Evolutionary conservation across 1,140 invertebrate genomes (phyloP).

Genomic region (Ips nitidus): DNA sequence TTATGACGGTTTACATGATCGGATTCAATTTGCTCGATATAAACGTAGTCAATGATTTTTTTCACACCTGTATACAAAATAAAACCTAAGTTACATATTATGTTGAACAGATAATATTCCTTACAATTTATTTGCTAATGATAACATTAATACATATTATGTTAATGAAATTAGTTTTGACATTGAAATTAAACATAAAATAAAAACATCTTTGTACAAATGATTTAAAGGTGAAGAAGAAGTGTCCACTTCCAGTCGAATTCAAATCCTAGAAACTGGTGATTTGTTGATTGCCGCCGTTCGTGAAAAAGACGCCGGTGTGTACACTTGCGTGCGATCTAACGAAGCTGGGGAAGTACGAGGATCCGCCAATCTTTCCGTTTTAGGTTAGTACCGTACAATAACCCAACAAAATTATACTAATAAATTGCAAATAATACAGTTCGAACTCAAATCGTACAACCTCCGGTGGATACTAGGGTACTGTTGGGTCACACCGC

Average conservation of each 20-base stretch:
- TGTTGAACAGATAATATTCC: too few species aligned
- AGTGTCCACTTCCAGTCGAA: constrained; percentile 66
- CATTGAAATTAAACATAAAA: too few species aligned
- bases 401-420: background rate
- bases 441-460: constrained; percentile 90
- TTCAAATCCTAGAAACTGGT: constrained; percentile 82
- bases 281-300: constrained; percentile 86
- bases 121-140: too few species aligned
- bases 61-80: too few species aligned
- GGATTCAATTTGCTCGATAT: too few species aligned
- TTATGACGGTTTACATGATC: too few species aligned
- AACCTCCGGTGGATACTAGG: constrained; percentile 86
- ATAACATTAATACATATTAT: too few species aligned
- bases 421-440: too few species aligned
- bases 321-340: constrained; percentile 84
- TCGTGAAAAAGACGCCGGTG: constrained; percentile 77
- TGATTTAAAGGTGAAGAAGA: constrained; percentile 49
- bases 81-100: too few species aligned
- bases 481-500: constrained; percentile 89
- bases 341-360: constrained; percentile 87
- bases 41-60: too few species aligned
- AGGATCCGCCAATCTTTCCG: constrained; percentile 77
- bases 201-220: background rate
- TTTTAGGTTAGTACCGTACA: constrained; percentile 68
- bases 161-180: too few species aligned